phyloP scores from a whole-genome alignment of 2,113 vertebrate species.

The Nansenia antarctica region DNA sequence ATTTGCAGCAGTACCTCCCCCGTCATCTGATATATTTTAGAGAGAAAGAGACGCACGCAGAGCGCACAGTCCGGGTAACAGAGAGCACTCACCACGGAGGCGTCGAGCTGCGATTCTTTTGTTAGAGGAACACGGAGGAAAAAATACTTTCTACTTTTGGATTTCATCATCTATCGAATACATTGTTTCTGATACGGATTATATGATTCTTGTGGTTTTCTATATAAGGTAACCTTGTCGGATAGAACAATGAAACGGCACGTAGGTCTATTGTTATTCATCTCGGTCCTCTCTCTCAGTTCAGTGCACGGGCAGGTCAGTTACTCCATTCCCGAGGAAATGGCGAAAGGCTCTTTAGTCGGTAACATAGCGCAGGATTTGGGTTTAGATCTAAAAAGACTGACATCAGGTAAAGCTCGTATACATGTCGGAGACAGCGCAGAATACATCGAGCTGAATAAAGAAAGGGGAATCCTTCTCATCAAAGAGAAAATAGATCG shows the following conservation, averaged over 20 bases:
- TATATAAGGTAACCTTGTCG: background rate
- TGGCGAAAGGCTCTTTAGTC: conserved; percentile 65
- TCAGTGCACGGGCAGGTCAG: conserved; percentile 51
- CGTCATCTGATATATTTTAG: background rate
- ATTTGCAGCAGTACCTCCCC: conserved; percentile 12
- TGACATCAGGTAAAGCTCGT: conserved; percentile 60
- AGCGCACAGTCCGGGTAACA: background rate
- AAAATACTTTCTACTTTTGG: background rate
- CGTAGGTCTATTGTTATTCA: conserved; percentile 10
- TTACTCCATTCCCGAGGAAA: conserved; percentile 75
- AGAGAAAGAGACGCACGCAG: background rate
- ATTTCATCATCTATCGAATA: background rate
- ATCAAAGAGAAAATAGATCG: conserved; percentile 69
- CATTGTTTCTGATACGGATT: background rate
- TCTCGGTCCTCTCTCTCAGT: background rate
- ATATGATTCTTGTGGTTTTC: background rate
- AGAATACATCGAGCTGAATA: conserved; percentile 60
- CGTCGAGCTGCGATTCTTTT: background rate
- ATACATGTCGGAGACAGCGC: conserved; percentile 55
- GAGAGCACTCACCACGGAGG: background rate
- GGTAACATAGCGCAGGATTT: conserved; percentile 74
- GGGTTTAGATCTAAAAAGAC: conserved; percentile 61
- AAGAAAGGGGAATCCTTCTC: conserved; percentile 61
- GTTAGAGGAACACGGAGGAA: background rate
- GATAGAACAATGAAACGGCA: conserved; percentile 10